Percentiles rank a stretch among this genome's conserved stretches.
These are phyloP conservation scores for Mya arenaria DNA, from an alignment of 1,140 invertebrate genomes.

Conservation along the genomic window DNA sequence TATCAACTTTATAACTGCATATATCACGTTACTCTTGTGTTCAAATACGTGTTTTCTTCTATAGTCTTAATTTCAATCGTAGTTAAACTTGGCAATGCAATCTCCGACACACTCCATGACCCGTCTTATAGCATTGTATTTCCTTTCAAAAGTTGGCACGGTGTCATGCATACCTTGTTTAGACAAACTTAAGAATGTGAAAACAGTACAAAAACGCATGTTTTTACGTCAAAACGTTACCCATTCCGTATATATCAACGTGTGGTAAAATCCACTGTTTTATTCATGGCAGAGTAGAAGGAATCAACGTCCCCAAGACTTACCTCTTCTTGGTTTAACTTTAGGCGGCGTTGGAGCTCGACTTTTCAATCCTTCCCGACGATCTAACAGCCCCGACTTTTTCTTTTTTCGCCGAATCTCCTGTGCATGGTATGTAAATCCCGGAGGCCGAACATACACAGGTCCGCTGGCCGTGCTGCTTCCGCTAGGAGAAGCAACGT, in stretches of 20 bases:
- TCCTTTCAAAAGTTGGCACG: no score
- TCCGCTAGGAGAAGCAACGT: constrained; percentile 73
- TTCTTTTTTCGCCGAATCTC: constrained; percentile 75
- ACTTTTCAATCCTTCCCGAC: constrained; percentile 70
- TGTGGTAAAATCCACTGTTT: not conserved
- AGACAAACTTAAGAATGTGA: no score
- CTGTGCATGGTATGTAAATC: constrained; percentile 80
- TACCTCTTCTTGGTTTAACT: constrained; percentile 76
- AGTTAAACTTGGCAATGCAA: no score
- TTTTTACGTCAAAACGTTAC: not conserved
- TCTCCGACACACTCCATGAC: no score
- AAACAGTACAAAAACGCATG: no score
- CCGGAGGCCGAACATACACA: constrained; percentile 80
- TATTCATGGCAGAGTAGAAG: not conserved
- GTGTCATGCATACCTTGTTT: no score
- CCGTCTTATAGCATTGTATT: no score
- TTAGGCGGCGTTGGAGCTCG: constrained; percentile 76
- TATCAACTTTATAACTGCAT: no score
- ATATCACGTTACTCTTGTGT: no score
- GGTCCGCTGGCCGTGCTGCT: constrained; percentile 82
- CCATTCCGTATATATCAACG: not conserved
- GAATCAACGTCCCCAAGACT: not conserved
- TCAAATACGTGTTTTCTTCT: no score
- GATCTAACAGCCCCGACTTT: constrained; percentile 66
- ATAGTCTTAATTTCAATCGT: no score